Conservation (phyloP, 2,888 invertebrate species). For the Tenthredo mesomela region DNA sequence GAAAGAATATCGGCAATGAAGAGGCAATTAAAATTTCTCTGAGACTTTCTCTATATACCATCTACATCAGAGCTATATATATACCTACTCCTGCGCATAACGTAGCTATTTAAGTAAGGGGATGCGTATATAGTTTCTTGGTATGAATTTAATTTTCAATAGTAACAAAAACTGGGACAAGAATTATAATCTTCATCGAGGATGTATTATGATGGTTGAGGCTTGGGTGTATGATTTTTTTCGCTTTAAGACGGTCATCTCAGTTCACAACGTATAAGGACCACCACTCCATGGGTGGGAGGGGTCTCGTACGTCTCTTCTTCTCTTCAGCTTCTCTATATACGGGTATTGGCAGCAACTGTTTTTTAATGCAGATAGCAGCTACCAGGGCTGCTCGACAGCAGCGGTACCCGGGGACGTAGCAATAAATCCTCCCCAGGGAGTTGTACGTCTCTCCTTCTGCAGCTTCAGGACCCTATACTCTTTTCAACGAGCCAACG, state of each 20-base stretch:
- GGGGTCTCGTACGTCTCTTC: constrained; percentile 54
- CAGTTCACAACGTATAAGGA: constrained; percentile 22
- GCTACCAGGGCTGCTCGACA: constrained; percentile 59
- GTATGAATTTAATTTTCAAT: not conserved
- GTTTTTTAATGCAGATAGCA: constrained; percentile 75
- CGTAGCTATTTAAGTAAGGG: too few species aligned
- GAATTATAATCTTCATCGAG: constrained; percentile 23
- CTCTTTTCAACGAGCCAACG: constrained; percentile 40
- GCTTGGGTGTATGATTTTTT: constrained; percentile 46
- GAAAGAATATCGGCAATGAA: not conserved
- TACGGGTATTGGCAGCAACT: constrained; percentile 69
- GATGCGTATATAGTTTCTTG: not conserved
- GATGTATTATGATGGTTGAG: not conserved
- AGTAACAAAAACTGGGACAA: not conserved
- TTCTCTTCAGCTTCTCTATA: constrained; percentile 61
- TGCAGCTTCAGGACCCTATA: constrained; percentile 59
- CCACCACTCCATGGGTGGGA: constrained; percentile 52
- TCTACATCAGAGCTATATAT: too few species aligned
- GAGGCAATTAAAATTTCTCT: not conserved
- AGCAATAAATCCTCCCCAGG: constrained; percentile 73
- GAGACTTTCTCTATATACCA: not conserved
- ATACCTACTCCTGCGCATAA: too few species aligned
- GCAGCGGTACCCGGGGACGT: constrained; percentile 67
- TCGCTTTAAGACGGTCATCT: constrained; percentile 24
- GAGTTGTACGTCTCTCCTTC: constrained; percentile 71